Conservation (phyloP, 2,113 vertebrate species). For the Seriola rivoliana region DNA sequence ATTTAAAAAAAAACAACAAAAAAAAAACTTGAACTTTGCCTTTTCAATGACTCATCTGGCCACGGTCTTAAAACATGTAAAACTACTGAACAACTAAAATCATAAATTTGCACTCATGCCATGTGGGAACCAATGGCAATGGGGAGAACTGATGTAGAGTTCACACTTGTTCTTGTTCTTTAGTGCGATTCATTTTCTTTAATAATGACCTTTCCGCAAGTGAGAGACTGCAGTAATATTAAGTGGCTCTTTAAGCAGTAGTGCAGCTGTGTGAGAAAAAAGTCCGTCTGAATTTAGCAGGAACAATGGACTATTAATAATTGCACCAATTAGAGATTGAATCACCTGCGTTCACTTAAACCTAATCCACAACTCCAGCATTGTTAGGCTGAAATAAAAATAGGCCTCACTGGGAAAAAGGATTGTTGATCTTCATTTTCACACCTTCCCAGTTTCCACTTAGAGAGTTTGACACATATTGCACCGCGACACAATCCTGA, state of each 20-base stretch:
- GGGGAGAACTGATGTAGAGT: neutral
- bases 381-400: neutral
- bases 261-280: neutral
- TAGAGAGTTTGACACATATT: slow-evolving; percentile 52
- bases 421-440: slow-evolving; percentile 31
- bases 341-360: neutral
- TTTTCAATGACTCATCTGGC: slow-evolving; percentile 14
- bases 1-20: neutral
- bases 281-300: neutral
- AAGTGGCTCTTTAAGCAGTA: neutral
- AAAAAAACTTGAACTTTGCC: neutral
- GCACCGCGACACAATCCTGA: slow-evolving; percentile 28
- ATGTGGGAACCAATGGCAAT: neutral
- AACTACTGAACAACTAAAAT: slow-evolving; percentile 14
- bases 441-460: slow-evolving; percentile 23
- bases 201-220: neutral
- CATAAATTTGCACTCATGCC: neutral
- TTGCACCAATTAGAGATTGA: neutral
- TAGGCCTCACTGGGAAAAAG: neutral
- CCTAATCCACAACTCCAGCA: neutral
- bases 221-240: neutral
- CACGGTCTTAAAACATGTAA: neutral
- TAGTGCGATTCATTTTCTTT: neutral
- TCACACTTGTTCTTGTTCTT: neutral
- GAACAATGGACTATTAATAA: too few relatives aligned